Evolutionary conservation across 2,888 invertebrate species (phyloP).

Genomic region (Prosopocoilus inquinatus): DNA sequence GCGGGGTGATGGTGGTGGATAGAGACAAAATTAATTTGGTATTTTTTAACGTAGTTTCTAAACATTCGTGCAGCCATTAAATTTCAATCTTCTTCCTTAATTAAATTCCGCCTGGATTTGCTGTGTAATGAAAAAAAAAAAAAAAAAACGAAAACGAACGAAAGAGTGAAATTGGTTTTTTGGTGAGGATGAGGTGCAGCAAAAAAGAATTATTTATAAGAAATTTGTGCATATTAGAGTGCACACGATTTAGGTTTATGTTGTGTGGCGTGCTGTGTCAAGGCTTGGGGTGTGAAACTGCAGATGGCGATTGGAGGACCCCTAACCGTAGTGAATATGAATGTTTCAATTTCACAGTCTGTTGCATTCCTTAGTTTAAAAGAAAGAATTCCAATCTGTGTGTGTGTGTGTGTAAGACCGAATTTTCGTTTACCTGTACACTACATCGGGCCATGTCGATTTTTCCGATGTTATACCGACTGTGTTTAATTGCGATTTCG

Average conservation of each 20-base stretch:
- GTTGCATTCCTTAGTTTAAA: constrained; percentile 27
- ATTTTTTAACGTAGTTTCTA: too few relatives aligned
- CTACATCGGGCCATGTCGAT: constrained; percentile 26
- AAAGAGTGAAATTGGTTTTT: too few relatives aligned
- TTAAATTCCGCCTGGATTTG: too few relatives aligned
- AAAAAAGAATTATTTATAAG: too few relatives aligned
- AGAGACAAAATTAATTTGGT: too few relatives aligned
- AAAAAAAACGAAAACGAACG: too few relatives aligned
- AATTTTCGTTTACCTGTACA: constrained; percentile 6
- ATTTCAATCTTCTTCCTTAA: too few relatives aligned
- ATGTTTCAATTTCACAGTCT: constrained; percentile 34
- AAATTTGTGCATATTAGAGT: background rate
- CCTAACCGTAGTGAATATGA: constrained; percentile 27
- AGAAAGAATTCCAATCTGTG: constrained; percentile 22
- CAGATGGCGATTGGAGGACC: constrained; percentile 23
- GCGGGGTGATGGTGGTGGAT: too few relatives aligned
- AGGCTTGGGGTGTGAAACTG: constrained; percentile 24
- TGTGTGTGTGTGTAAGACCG: constrained; percentile 1
- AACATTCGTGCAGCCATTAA: too few relatives aligned
- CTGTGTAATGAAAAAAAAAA: too few relatives aligned
- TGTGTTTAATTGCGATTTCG: background rate
- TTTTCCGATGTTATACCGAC: constrained; percentile 25
- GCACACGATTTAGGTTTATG: constrained; percentile 20
- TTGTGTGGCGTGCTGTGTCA: constrained; percentile 15
- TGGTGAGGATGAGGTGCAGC: too few relatives aligned